phyloP scores from a whole-genome alignment of 2,113 vertebrate genomes.

The Mirounga angustirostris region DNA sequence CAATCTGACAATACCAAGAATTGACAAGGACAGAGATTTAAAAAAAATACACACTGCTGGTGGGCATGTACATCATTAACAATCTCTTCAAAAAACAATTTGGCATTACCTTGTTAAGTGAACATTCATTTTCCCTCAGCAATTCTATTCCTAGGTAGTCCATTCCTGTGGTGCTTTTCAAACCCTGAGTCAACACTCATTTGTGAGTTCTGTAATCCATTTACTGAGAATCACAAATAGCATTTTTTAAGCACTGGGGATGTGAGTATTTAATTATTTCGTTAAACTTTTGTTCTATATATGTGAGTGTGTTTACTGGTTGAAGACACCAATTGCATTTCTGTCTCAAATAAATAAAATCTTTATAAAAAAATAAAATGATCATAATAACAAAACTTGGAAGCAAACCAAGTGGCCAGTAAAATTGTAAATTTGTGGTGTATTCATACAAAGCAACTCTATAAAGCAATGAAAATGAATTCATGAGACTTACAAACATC shows the following conservation, averaged over 20 bases:
- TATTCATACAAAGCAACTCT: not conserved
- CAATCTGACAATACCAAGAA: not conserved
- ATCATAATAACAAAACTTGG: not conserved
- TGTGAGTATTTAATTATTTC: not conserved
- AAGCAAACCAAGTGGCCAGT: conserved; percentile 12
- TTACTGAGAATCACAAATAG: conserved; percentile 7
- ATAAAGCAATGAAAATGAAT: conserved; percentile 50
- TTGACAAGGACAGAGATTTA: not conserved
- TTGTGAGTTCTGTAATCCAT: not conserved
- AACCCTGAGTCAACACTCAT: not conserved
- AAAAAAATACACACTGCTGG: not conserved
- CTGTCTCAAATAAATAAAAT: not conserved
- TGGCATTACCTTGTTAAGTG: not conserved
- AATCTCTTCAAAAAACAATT: not conserved
- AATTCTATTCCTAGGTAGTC: not conserved
- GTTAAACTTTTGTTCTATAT: conserved; percentile 1
- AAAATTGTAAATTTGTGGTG: conserved; percentile 18
- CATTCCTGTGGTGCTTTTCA: conserved; percentile 35
- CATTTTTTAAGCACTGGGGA: not conserved
- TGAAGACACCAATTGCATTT: not conserved
- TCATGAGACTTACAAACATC: not conserved
- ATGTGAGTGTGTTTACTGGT: not conserved
- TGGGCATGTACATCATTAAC: not conserved
- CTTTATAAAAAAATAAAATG: not conserved
- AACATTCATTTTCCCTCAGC: not conserved